These are phyloP conservation scores for Harpegnathos saltator DNA, from an alignment of 1,140 invertebrate species.

Conservation along the genomic window DNA sequence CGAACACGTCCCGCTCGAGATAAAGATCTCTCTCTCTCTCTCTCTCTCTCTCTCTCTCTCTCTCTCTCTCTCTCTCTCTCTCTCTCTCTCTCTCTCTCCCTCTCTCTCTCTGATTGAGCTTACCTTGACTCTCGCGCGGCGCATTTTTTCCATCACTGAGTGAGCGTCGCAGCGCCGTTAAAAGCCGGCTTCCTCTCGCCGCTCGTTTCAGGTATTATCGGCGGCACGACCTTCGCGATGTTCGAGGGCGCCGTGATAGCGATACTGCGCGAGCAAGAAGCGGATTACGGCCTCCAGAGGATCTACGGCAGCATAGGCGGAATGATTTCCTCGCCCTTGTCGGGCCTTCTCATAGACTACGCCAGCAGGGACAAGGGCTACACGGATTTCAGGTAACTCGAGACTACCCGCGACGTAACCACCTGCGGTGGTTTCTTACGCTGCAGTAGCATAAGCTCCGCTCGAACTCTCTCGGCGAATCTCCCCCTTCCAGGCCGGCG, in stretches of 20 bases:
- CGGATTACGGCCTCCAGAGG: constrained; percentile 92
- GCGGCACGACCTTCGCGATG: constrained; percentile 92
- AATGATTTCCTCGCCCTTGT: constrained; percentile 92
- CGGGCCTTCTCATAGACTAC: constrained; percentile 91
- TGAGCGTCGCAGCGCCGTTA: neutral
- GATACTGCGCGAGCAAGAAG: constrained; percentile 91
- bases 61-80: too few relatives aligned
- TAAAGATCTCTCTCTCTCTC: neutral
- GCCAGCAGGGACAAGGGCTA: constrained; percentile 87
- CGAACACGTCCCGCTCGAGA: neutral
- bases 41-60: too few relatives aligned
- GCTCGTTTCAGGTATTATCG: constrained; percentile 85
- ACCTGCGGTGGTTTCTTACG: too few relatives aligned
- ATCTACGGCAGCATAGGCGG: constrained; percentile 92
- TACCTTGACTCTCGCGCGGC: too few relatives aligned
- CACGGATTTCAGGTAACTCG: constrained; percentile 89
- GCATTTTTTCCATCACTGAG: too few relatives aligned
- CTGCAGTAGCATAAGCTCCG: too few relatives aligned
- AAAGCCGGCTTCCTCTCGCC: neutral
- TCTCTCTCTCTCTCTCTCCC: too few relatives aligned
- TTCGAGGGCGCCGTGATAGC: constrained; percentile 94
- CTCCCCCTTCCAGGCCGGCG: constrained; percentile 89
- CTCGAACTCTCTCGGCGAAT: neutral
- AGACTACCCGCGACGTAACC: too few relatives aligned
- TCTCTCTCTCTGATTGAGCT: too few relatives aligned